Evolutionary conservation across 2,797 vertebrate genomes (phyloP).

Genomic region (Tachyglossus aculeatus): DNA sequence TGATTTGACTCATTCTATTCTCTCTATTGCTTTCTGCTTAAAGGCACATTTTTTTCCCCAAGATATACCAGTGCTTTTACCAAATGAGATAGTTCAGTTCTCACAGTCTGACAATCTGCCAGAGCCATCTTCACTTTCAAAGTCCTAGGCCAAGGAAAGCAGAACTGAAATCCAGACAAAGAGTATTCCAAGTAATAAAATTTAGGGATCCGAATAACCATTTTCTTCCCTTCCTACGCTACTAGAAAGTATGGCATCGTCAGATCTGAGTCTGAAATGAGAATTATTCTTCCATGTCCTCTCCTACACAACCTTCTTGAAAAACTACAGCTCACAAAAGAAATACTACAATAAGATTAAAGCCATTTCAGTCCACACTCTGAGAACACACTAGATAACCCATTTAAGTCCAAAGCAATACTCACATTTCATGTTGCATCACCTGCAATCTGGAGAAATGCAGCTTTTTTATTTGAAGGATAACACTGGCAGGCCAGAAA

Average conservation of each 20-base stretch:
- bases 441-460: conserved; percentile 43
- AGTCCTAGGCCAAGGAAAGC: neutral
- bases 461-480: conserved; percentile 52
- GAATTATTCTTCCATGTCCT: conserved; percentile 1
- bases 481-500: conserved; percentile 41
- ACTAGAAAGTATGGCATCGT: neutral
- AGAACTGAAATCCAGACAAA: neutral
- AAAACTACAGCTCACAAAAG: conserved; percentile 35
- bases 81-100: no score
- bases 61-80: no score
- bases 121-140: no score
- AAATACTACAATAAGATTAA: conserved; percentile 30
- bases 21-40: no score
- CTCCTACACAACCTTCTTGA: neutral
- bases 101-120: no score
- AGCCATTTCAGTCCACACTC: conserved; percentile 23
- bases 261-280: neutral
- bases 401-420: neutral
- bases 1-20: no score
- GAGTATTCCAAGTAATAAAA: neutral
- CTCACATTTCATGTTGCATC: conserved; percentile 36
- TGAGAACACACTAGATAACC: conserved; percentile 33
- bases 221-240: neutral
- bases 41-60: no score
- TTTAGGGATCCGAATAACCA: neutral